Evolutionary conservation across 2,113 vertebrate genomes (phyloP).

Genomic region (Phalacrocorax pelagicus): DNA sequence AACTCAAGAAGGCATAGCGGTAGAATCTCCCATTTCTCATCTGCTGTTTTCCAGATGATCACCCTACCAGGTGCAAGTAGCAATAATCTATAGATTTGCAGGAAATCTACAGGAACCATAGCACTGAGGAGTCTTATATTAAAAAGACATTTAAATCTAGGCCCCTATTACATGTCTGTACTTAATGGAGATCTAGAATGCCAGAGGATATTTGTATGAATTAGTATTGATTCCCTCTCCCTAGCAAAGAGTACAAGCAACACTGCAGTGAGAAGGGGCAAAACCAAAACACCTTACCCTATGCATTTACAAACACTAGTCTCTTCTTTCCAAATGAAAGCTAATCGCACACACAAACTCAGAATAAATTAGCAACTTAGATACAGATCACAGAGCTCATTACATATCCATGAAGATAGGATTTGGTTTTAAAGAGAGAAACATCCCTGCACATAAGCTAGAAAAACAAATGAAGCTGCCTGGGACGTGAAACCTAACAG

Average conservation of each 20-base stretch:
- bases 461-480: neutral
- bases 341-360: neutral
- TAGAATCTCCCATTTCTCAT: neutral
- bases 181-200: neutral
- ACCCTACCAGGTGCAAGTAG: neutral
- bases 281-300: neutral
- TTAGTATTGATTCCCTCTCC: neutral
- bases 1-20: neutral
- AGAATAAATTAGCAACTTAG: neutral
- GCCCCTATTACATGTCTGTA: neutral
- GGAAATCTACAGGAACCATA: neutral
- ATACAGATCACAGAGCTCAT: neutral
- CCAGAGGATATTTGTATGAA: neutral
- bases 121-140: neutral
- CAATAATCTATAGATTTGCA: neutral
- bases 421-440: neutral
- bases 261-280: neutral
- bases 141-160: neutral
- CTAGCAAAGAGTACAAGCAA: neutral
- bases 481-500: neutral
- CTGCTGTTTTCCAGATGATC: neutral
- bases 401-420: neutral
- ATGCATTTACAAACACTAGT: neutral
- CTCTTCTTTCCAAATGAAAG: neutral
- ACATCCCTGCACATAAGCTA: neutral